Evolutionary conservation across 2,888 invertebrate species (phyloP).

Genomic region (Magallana nippona): DNA sequence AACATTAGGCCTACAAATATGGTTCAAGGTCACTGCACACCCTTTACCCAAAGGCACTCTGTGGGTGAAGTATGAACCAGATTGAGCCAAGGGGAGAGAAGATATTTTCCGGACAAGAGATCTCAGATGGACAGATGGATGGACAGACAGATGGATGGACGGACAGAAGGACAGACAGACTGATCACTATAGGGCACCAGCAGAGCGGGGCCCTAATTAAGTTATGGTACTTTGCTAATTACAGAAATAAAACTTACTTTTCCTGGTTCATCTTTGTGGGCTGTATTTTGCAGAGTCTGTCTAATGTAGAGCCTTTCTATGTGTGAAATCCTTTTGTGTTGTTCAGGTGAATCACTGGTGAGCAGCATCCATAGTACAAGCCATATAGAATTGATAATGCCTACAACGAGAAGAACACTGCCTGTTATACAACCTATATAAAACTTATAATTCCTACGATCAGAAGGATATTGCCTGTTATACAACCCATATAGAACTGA

Average conservation of each 20-base stretch:
- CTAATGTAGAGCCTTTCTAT: slow-evolving; percentile 73
- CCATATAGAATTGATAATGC: slow-evolving; percentile 81
- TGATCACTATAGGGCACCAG: too few relatives aligned
- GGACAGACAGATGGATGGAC: too few relatives aligned
- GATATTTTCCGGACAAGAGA: too few relatives aligned
- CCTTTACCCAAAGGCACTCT: too few relatives aligned
- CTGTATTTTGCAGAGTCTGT: slow-evolving; percentile 49
- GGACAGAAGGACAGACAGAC: too few relatives aligned
- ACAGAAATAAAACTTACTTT: slow-evolving; percentile 24
- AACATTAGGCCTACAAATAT: too few relatives aligned
- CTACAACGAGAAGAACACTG: slow-evolving; percentile 58
- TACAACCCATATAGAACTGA: slow-evolving; percentile 68
- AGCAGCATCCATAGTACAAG: slow-evolving; percentile 80
- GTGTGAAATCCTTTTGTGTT: slow-evolving; percentile 82
- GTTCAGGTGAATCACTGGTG: slow-evolving; percentile 82
- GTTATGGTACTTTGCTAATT: not conserved
- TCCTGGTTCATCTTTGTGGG: slow-evolving; percentile 50
- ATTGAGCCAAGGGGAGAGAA: too few relatives aligned
- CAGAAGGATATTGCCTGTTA: not conserved
- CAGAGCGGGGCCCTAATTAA: too few relatives aligned
- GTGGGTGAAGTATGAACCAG: too few relatives aligned
- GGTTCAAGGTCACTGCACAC: too few relatives aligned
- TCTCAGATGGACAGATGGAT: too few relatives aligned
- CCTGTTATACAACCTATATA: not conserved
- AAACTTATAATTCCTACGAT: not conserved